Base-by-base conservation (phyloP, 2,888 invertebrate species). In the Athetis lepigone region DNA sequence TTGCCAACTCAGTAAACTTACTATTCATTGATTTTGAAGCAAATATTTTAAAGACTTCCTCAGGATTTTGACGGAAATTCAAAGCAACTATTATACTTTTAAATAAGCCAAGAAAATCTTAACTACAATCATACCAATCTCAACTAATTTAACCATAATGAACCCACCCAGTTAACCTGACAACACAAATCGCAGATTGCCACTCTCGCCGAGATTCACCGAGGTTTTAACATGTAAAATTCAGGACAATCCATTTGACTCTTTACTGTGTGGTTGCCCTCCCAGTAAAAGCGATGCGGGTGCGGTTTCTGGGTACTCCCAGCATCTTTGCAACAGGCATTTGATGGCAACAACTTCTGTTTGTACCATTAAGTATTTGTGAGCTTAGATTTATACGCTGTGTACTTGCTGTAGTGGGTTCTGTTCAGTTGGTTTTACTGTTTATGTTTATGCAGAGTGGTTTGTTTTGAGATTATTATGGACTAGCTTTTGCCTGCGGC, bases 271-370 rank as follows among this genome's bases (percentile, higher is more conserved):
- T 68, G 70, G 70, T 57, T 8, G 11, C 7, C 8, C 16, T 37
- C 27, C 6, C 25, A 18, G 45, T 45, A 46, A 43, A 46, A 37
- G 59, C 45, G 52, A 51, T 70, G 67, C 63, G 65, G 60, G 67
- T 58, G 52, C 47, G 66, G 68, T 68, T 54, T 72, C 65, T 46
- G 55, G 56, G 52, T 27, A 55, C 50, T 61, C 29, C 58, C 49
- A 25, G 36, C 58, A 55, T 75, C 72, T 77, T 73, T 75, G 63
- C 51, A 43, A 47, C 72, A 67, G 60, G 42, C 42, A 60, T 60
- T 72, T 75, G 60, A 72, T 57, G 45, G 54, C 1, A 62, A 59
- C 1, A 62, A 59, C 51, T 65, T 33, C 29, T 54, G 43, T 67
- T 54, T 62, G 36, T 56, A 43, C 60, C 37, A 74, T 63, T 62